Base-by-base conservation (phyloP, 2,113 vertebrate genomes). In the Xenus cinereus region DNA sequence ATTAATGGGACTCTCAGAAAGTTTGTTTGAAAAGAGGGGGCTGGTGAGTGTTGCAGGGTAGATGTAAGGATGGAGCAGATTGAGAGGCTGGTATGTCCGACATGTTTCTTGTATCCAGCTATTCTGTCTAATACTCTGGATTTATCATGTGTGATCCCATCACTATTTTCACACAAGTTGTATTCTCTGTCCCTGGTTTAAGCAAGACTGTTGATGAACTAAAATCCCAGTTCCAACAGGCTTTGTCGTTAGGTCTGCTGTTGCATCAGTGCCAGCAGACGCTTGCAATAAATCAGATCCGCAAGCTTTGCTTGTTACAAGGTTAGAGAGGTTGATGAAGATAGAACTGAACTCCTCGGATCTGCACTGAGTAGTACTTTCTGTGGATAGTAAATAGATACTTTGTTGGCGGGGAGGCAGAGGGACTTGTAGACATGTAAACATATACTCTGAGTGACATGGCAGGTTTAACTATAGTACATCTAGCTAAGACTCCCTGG, bases 401-500 rank as follows among this genome's bases (percentile, higher is more conserved):
- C 74, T 91, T 84, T 5, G 32, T 75, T 90, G 68, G 33, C 7
- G 0, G 60, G 53, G 60, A 63, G n/a, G 39, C 7, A 4, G 45
- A 43, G 28, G 32, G 24, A 37, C 84, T 93, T 56, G 57, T 41
- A 94, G 93, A 79, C 71, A 19, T 95, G 95, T 96, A 96, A 97
- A 94, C 84, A 87, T 92, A 94, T 84, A 94, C 89, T 83, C 90
- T 89, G 96, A 97, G 96, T 97, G 96, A 97, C 96, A 94, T 24
- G 87, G 96, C 96, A 96, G 91, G 94, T 95, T 97, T 96, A 96
- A 94, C 94, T 97, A 94, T 96, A 96, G 94, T 73, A 83, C 75
- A 28, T 71, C 83, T 92, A 77, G 95, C 89, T 96, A 83, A 96
- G 84, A 87, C 91, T 92, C 39, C 60, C 71, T 81, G 78, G 84